Base-by-base conservation (phyloP, 2,888 invertebrate genomes). In the Melanophora roralis region DNA sequence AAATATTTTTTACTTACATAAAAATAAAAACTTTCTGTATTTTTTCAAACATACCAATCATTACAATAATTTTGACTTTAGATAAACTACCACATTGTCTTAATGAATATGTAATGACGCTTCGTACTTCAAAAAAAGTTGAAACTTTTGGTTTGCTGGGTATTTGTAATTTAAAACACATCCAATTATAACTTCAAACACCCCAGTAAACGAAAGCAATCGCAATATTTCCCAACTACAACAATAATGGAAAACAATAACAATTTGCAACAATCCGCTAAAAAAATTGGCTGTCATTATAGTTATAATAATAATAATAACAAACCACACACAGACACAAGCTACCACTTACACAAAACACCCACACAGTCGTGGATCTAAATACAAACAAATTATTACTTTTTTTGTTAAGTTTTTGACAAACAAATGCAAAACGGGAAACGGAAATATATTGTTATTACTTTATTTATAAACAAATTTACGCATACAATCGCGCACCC, bases 251-350 rank as follows among this genome's bases (percentile, higher is more conserved):
- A n/a, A n/a, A 19, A 21, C 40, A 32, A 43, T 14, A 60, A 38
- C 2, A 45, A 27, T 45, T n/a, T n/a, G n/a, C n/a, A 68, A 55
- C 55, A 55, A 45, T 27, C 8, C 49, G 16, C 60, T 53, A 62
- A 72, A 72, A 62, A 64, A 64, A 72, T 72, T 64, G 55, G 72
- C 72, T 72, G 72, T 55, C 45, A 72, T 57, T 73, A 73, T 55
- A 34, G 72, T 47, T 45, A 64, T 68, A 75, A 68, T 32, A 75
- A 65, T 43, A 51, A 51, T 34, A 62, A 72, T 21, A 57, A 49
- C 11, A 43, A 53, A 32, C 36, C 36, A 47, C 64, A 49, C 64
- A 27, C 9, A 34, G 9, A 53, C 14, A 32, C n/a, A n/a, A n/a
- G n/a, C n/a, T n/a, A n/a, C n/a, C n/a, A n/a, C n/a, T n/a, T n/a